Conservation (phyloP, 2,888 invertebrate genomes). For the Meganola albula region DNA sequence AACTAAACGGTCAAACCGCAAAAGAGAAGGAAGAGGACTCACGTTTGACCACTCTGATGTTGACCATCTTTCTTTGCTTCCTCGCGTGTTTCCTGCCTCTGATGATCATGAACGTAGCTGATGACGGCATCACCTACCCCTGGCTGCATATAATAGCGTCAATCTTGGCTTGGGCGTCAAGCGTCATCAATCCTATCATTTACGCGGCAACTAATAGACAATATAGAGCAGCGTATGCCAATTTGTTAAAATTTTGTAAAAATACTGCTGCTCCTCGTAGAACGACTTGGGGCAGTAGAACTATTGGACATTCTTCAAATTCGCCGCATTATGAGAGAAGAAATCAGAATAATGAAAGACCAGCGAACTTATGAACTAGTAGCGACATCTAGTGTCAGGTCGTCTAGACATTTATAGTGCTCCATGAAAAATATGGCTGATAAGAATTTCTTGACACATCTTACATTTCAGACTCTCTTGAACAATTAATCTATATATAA, state of each 20-base stretch:
- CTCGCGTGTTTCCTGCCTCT: conserved; percentile 91
- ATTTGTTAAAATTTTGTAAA: conserved; percentile 67
- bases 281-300: conserved; percentile 68
- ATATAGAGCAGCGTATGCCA: conserved; percentile 81
- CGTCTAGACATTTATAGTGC: conserved; percentile 5
- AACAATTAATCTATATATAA: too few species aligned
- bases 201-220: conserved; percentile 93
- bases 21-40: conserved; percentile 83
- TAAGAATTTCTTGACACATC: too few species aligned
- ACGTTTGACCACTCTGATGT: conserved; percentile 89
- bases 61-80: conserved; percentile 92
- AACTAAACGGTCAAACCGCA: conserved; percentile 66
- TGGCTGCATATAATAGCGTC: conserved; percentile 90
- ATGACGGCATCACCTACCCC: conserved; percentile 84
- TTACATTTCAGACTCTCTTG: too few species aligned
- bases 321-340: conserved; percentile 67
- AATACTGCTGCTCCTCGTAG: conserved; percentile 53
- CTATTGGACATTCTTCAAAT: conserved; percentile 67
- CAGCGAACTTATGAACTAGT: conserved; percentile 58
- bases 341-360: conserved; percentile 55
- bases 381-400: conserved; percentile 19
- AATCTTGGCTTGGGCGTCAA: conserved; percentile 92
- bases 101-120: conserved; percentile 92
- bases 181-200: conserved; percentile 92
- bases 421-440: conserved; percentile 1